Base-by-base conservation (phyloP, 2,113 vertebrate species). In the Tichodroma muraria region DNA sequence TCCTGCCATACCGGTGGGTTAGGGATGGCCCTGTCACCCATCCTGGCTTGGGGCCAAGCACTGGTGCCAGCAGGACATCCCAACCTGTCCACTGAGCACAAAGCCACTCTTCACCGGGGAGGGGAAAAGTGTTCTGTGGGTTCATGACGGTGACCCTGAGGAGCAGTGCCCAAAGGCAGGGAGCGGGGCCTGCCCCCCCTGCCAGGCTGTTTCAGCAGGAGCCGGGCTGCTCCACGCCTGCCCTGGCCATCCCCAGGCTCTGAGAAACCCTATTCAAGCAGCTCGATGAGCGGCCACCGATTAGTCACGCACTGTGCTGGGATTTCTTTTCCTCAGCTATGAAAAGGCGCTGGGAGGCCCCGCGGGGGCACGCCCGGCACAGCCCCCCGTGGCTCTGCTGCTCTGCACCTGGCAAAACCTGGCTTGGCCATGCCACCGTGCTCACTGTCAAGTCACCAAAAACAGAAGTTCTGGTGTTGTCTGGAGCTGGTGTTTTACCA, bases 381-480 rank as follows among this genome's bases (percentile, higher is more conserved):
- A 1, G 40, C 31, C 35, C 42, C 82, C 53, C 68, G 0, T 1
- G 47, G 64, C 65, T 19, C 65, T 35, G 64, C 63, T 17, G 12
- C 52, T n/a, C 40, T 30, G 38, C 68, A n/a, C 89, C 82, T n/a
- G 35, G 79, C 63, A 35, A 35, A 69, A 33, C 50, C 75, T 3
- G 59, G 4, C 56, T 22, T 5, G 38, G 49, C 69, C 5, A 0
- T 4, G 45, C 22, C 44, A 5, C 57, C 19, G 61, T 3, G 27
- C 8, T 4, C 42, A 15, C 42, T 2, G 7, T 3, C 0, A 0
- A 33, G 45, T 11, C 38, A 35, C 1, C 0, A 13, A 49, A 71
- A 19, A 5, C 45, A 44, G 13, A 6, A 15, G 40, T 8, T 42
- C 33, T 2, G 1, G 10, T 11, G 70, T 30, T 13, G 28, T 38